phyloP scores from a whole-genome alignment of 2,113 vertebrate genomes.

The Megaceryle torquata region DNA sequence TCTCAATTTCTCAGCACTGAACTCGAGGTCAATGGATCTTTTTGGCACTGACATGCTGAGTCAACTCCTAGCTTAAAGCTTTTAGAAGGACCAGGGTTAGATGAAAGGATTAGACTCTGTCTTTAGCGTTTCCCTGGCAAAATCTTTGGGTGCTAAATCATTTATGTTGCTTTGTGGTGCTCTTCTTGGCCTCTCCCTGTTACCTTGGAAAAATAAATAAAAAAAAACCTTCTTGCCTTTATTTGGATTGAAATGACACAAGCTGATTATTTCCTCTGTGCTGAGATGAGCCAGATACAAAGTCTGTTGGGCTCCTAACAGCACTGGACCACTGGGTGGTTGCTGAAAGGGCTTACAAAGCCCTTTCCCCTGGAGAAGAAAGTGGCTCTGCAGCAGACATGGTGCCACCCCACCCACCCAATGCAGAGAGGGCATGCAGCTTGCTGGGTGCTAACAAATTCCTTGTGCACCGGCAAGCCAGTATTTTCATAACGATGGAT shows the following conservation, averaged over 20 bases:
- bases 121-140: constrained; percentile 78
- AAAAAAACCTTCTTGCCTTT: neutral
- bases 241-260: neutral
- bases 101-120: constrained; percentile 84
- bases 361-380: neutral
- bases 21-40: constrained; percentile 93
- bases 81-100: constrained; percentile 79
- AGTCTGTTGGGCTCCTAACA: neutral
- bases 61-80: constrained; percentile 84
- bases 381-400: neutral
- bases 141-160: constrained; percentile 77
- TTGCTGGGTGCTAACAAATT: neutral
- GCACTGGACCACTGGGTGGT: neutral
- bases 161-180: constrained; percentile 67
- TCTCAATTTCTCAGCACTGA: constrained; percentile 89
- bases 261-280: neutral
- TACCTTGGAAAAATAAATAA: constrained; percentile 37
- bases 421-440: neutral
- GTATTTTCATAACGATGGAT: neutral
- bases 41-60: constrained; percentile 87
- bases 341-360: neutral
- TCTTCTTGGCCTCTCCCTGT: constrained; percentile 49
- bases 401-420: neutral
- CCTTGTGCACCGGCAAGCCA: neutral
- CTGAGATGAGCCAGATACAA: neutral